Conservation (phyloP, 2,113 vertebrate species). For the Oryzias celebensis region DNA sequence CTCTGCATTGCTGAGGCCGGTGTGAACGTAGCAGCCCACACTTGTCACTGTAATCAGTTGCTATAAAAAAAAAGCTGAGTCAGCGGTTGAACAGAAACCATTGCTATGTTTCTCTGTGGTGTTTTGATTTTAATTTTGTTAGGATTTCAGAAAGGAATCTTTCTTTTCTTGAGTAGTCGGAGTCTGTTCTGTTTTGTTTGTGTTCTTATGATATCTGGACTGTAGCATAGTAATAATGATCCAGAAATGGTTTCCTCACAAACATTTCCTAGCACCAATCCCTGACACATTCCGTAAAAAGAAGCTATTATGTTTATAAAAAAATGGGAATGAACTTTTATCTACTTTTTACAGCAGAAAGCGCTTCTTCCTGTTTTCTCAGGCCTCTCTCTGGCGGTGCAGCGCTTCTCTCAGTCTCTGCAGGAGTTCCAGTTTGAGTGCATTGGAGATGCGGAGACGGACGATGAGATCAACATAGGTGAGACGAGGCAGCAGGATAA, state of each 20-base stretch:
- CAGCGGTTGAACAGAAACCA: too few relatives aligned
- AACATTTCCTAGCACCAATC: constrained; percentile 18
- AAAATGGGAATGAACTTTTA: background rate
- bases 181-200: too few relatives aligned
- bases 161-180: too few relatives aligned
- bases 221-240: too few relatives aligned
- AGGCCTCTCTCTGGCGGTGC: constrained; percentile 94
- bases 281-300: constrained; percentile 8
- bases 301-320: background rate
- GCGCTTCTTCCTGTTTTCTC: constrained; percentile 23
- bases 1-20: too few relatives aligned
- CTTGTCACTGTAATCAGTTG: too few relatives aligned
- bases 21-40: too few relatives aligned
- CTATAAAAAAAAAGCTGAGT: too few relatives aligned
- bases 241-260: background rate
- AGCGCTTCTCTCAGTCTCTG: constrained; percentile 94
- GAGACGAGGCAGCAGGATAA: constrained; percentile 51
- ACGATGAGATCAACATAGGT: constrained; percentile 98
- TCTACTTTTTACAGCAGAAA: background rate
- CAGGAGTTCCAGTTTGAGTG: constrained; percentile 98
- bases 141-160: too few relatives aligned
- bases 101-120: too few relatives aligned
- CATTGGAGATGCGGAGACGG: constrained; percentile 96
- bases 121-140: too few relatives aligned
- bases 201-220: too few relatives aligned